These are phyloP conservation scores for Drosophila imparisetae DNA, from an alignment of 2,888 invertebrate species.

Conservation along the genomic window DNA sequence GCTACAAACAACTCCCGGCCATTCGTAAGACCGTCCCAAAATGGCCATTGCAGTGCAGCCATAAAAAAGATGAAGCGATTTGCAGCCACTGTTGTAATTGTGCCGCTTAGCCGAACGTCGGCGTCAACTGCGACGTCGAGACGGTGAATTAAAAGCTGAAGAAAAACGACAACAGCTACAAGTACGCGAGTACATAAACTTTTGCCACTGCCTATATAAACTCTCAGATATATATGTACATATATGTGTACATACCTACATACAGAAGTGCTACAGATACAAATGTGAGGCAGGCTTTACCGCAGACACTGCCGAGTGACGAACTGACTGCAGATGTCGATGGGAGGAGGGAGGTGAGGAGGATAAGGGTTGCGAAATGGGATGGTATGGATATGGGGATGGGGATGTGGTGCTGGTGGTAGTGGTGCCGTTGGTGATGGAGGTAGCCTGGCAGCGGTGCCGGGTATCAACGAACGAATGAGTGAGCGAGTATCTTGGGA, in stretches of 20 bases:
- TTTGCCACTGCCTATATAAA: constrained; percentile 49
- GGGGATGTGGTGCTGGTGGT: constrained; percentile 16
- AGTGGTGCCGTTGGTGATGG: constrained; percentile 8
- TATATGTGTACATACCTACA: background rate
- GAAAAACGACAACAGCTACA: constrained; percentile 55
- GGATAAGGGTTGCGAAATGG: constrained; percentile 37
- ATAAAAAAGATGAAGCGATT: constrained; percentile 81
- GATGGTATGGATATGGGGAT: background rate
- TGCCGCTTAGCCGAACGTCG: constrained; percentile 62
- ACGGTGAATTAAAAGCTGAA: constrained; percentile 42
- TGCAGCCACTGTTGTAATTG: constrained; percentile 78
- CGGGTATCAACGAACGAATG: constrained; percentile 79
- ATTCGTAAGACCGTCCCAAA: constrained; percentile 71
- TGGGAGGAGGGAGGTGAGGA: background rate
- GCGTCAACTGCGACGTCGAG: constrained; percentile 5
- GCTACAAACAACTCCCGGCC: constrained; percentile 46
- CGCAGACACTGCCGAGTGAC: constrained; percentile 67
- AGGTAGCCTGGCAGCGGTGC: constrained; percentile 36
- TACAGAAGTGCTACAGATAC: constrained; percentile 56
- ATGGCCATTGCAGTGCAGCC: constrained; percentile 78
- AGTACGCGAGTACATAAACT: constrained; percentile 58
- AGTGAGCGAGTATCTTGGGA: constrained; percentile 80
- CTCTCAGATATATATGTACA: constrained; percentile 2
- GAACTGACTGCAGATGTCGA: constrained; percentile 50
- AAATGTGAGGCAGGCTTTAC: constrained; percentile 57